A percentile compares a stretch with the other conserved stretches of the same genome.
These are phyloP conservation scores for Doryteuthis pealeii DNA, from an alignment of 1,140 invertebrate species.

Conservation along the genomic window DNA sequence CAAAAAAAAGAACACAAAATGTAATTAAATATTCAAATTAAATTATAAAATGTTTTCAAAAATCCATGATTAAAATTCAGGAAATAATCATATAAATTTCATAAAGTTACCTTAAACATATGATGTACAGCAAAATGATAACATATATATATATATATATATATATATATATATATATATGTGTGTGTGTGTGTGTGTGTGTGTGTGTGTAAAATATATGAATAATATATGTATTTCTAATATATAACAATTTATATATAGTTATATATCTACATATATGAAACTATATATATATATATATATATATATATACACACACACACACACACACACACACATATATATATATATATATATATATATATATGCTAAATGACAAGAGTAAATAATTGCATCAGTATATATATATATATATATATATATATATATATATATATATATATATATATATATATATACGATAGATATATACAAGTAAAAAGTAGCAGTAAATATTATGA, in stretches of 20 bases:
- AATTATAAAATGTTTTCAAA: too few relatives aligned
- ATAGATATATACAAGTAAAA: too few relatives aligned
- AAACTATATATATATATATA: too few relatives aligned
- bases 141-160: too few relatives aligned
- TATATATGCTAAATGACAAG: background rate
- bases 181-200: conserved; percentile 1
- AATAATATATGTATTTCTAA: background rate
- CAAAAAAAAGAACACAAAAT: too few relatives aligned
- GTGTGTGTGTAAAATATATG: too few relatives aligned
- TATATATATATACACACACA: background rate
- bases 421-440: background rate
- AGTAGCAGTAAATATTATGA: too few relatives aligned
- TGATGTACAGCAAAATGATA: background rate
- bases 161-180: conserved; percentile 4
- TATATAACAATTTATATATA: background rate
- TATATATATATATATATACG: background rate
- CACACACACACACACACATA: background rate
- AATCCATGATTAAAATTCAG: too few relatives aligned
- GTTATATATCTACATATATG: too few relatives aligned
- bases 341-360: background rate
- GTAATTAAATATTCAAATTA: too few relatives aligned
- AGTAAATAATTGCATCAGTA: background rate
- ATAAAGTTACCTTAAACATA: background rate
- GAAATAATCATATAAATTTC: too few relatives aligned
- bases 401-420: background rate